These are phyloP conservation scores for Erebia epiphron DNA, from an alignment of 2,888 invertebrate genomes.

Conservation along the genomic window DNA sequence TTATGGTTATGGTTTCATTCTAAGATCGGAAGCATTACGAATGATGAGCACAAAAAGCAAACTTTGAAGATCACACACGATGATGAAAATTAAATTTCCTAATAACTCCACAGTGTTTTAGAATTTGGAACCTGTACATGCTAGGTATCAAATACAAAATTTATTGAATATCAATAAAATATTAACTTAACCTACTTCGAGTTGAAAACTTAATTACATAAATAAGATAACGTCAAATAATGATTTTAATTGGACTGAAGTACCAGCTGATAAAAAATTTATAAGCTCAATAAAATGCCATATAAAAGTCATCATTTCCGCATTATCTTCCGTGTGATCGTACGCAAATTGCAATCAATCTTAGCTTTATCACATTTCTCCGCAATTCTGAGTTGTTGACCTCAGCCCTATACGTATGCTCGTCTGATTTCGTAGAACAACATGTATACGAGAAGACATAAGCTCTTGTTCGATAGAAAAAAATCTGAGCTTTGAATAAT, in stretches of 20 bases:
- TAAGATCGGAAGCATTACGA: too few relatives aligned
- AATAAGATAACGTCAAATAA: neutral
- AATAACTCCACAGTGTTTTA: too few relatives aligned
- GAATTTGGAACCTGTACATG: too few relatives aligned
- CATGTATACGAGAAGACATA: neutral
- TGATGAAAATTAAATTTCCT: too few relatives aligned
- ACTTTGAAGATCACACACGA: too few relatives aligned
- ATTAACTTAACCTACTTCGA: neutral
- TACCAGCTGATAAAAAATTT: constrained; percentile 11
- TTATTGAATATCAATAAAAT: neutral
- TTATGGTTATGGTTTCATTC: too few relatives aligned
- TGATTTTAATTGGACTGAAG: constrained; percentile 15
- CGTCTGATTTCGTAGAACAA: neutral
- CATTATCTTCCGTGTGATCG: constrained; percentile 30
- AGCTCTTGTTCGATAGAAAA: neutral
- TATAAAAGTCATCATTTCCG: constrained; percentile 25
- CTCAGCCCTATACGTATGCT: constrained; percentile 57
- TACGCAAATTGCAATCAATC: constrained; percentile 33
- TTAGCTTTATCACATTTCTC: constrained; percentile 30
- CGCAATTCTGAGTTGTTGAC: constrained; percentile 31
- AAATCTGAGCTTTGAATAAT: too few relatives aligned
- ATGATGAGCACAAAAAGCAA: too few relatives aligned
- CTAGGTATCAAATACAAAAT: too few relatives aligned
- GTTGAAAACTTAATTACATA: neutral
- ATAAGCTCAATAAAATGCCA: constrained; percentile 25